A percentile compares a stretch with the other conserved stretches of the same genome.
These are phyloP conservation scores for Actinostola sp. DNA, from an alignment of 92 coral and sea anemone genomes.

Conservation along the genomic window DNA sequence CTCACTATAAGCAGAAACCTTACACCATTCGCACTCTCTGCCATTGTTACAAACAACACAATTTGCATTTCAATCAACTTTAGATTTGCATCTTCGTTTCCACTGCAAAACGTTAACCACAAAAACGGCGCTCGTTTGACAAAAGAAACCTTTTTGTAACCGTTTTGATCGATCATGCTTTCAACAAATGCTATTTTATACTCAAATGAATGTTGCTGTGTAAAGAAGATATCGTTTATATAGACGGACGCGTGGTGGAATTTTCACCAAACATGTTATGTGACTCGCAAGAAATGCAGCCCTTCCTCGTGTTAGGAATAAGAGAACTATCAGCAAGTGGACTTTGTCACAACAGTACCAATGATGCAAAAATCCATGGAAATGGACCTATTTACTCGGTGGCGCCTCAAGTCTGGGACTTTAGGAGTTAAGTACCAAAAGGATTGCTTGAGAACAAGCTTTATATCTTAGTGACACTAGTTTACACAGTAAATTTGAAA, in stretches of 20 bases:
- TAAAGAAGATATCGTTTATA: not conserved
- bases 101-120: slow-evolving; percentile 40
- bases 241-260: slow-evolving; percentile 1
- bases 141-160: slow-evolving; percentile 10
- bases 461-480: slow-evolving; percentile 8
- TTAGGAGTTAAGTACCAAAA: slow-evolving; percentile 25
- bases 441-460: not conserved
- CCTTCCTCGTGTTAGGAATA: no score
- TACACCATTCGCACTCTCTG: slow-evolving; percentile 17
- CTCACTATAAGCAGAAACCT: not conserved
- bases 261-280: not conserved
- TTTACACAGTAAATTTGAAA: not conserved
- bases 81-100: slow-evolving; percentile 31
- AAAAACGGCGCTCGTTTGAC: slow-evolving; percentile 16
- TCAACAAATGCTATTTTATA: not conserved
- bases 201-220: slow-evolving; percentile 1
- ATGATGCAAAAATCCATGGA: slow-evolving; percentile 16
- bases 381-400: slow-evolving; percentile 23
- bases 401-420: slow-evolving; percentile 43
- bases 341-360: no score
- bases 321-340: no score
- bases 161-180: not conserved
- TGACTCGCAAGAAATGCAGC: not conserved
- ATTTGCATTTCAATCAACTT: slow-evolving; percentile 42
- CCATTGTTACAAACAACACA: slow-evolving; percentile 12